A percentile compares a stretch with the other conserved stretches of the same genome.
These are phyloP conservation scores for Fopius arisanus DNA, from an alignment of 1,140 invertebrate genomes.

Conservation along the genomic window DNA sequence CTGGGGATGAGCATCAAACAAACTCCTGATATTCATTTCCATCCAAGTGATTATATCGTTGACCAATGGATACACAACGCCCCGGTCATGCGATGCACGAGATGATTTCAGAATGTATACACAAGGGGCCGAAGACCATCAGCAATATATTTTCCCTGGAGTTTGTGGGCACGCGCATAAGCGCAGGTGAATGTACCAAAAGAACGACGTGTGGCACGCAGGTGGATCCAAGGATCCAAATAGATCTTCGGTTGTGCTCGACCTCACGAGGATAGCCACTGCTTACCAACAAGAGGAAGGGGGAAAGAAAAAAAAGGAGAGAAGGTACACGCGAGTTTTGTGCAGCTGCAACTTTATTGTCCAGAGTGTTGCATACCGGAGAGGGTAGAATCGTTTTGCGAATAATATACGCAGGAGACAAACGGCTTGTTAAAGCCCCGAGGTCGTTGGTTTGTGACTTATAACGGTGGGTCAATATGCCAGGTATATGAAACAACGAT, in stretches of 20 bases:
- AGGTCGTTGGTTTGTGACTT: slow-evolving; percentile 1
- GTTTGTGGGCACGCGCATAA: slow-evolving; percentile 34
- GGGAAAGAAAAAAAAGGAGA: slow-evolving; percentile 31
- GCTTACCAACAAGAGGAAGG: background rate
- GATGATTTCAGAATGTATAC: background rate
- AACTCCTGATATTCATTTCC: slow-evolving; percentile 24
- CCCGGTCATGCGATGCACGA: slow-evolving; percentile 13
- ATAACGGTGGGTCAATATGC: slow-evolving; percentile 3
- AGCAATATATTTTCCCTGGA: background rate
- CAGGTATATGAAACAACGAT: background rate
- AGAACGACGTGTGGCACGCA: slow-evolving; percentile 39
- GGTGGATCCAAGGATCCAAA: slow-evolving; percentile 47
- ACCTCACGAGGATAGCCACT: background rate
- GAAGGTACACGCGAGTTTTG: slow-evolving; percentile 38
- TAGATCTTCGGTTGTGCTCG: slow-evolving; percentile 38
- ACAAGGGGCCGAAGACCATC: background rate
- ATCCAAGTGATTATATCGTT: slow-evolving; percentile 15
- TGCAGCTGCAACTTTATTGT: slow-evolving; percentile 28
- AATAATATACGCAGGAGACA: slow-evolving; percentile 5
- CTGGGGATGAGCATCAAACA: slow-evolving; percentile 19
- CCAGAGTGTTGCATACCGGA: slow-evolving; percentile 3
- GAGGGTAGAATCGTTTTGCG: background rate
- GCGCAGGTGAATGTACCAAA: slow-evolving; percentile 54
- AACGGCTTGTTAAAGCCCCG: background rate
- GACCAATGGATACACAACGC: background rate